A percentile compares a stretch with the other conserved stretches of the same genome.
Conservation (phyloP, 1,140 invertebrate genomes). For the Drosophila repletoides region DNA sequence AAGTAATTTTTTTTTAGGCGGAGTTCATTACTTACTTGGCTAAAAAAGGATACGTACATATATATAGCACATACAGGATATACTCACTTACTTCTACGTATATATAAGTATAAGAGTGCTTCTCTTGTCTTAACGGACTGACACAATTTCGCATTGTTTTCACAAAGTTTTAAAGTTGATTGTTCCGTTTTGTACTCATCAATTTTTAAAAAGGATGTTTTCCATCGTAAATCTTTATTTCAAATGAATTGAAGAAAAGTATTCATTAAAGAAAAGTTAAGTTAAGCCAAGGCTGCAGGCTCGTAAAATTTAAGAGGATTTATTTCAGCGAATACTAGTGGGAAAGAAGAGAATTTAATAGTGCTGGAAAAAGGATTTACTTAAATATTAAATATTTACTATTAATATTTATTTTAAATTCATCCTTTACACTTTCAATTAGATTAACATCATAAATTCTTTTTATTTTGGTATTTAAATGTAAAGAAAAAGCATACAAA, state of each 20-base stretch:
- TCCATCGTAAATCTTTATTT: background rate
- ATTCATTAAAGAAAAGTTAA: too few relatives aligned
- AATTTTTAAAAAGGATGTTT: conserved; percentile 3
- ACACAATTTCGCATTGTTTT: conserved; percentile 57
- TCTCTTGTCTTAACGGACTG: conserved; percentile 49
- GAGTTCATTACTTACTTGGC: conserved; percentile 8
- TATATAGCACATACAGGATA: background rate
- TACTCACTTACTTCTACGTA: conserved; percentile 26
- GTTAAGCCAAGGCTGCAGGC: too few relatives aligned
- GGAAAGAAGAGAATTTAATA: background rate
- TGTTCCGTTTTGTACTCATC: conserved; percentile 35
- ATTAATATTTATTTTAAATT: too few relatives aligned
- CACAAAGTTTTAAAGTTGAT: conserved; percentile 10
- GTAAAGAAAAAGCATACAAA: too few relatives aligned
- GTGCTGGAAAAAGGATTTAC: background rate
- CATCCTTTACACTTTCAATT: too few relatives aligned
- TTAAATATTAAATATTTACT: too few relatives aligned
- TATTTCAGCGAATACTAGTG: too few relatives aligned
- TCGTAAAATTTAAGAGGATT: too few relatives aligned
- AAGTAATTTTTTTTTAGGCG: background rate
- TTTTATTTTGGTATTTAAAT: too few relatives aligned
- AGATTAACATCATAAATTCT: too few relatives aligned
- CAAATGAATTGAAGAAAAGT: too few relatives aligned
- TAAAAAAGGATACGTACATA: background rate
- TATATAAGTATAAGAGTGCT: background rate